Evolutionary conservation across 1,140 invertebrate genomes (phyloP), one percentile per base, ranked within the genome.

Genomic region (Epicauta chinensis): DNA sequence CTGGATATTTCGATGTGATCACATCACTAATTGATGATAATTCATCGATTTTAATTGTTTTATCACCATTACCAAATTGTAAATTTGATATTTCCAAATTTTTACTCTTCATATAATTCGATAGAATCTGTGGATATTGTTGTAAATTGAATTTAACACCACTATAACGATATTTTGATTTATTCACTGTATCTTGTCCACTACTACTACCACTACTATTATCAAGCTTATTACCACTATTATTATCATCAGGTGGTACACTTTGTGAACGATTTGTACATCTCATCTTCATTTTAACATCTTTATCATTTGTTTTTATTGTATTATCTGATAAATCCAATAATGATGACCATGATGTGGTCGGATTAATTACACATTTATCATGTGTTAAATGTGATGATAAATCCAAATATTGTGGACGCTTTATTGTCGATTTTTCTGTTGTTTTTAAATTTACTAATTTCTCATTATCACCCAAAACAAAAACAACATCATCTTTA

Each of bases 401-500:
- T 34, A 34, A 34, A 46, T 41, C 36, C 7, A 59, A 15, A 29
- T 35, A 44, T 14, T 55, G 43, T 2, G 54, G 58, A 30, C 55
- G 17, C 32, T 49, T 56, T n/a, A n/a, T n/a, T 23, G 23, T 23
- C 7, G 23, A 14, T 34, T 37, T 16, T 31, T n/a, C 6, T 16
- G 53, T 43, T 41, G 75, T 77, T 59, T 79, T 81, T 37, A 77
- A 58, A 9, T 75, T 72, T 9, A 82, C 73, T 43, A 82, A 62
- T 58, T 80, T 78, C 38, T 87, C 84, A 64, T 87, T 80, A 41
- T 84, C 84, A n/a, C 86, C 86, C 10, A 89, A 71, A 7, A 84
- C 84, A 63, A 89, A 89, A n/a, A 85, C 72, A 1, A 88, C 86
- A 52, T 59, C 45, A 44, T 62, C 55, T 32, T 62, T 34, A 34